Evolutionary conservation across 2,113 vertebrate genomes (phyloP).

Genomic region (Cygnus buccinator): DNA sequence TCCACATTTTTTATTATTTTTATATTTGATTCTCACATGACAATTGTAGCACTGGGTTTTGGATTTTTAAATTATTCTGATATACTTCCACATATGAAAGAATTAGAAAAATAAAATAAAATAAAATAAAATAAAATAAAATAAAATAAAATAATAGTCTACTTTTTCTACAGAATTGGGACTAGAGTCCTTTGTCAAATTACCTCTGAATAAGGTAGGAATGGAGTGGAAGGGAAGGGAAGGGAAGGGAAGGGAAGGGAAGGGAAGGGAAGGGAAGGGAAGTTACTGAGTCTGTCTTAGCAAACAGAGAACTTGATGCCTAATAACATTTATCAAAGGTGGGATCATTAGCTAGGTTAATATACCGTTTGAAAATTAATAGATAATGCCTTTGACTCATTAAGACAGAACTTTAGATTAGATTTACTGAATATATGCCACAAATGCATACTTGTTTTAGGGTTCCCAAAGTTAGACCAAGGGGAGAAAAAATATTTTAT

Average conservation of each 20-base stretch:
- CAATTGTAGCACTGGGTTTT: background rate
- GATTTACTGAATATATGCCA: background rate
- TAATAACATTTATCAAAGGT: background rate
- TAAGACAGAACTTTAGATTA: background rate
- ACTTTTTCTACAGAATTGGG: fast-evolving
- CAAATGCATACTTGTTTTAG: background rate
- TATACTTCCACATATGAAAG: background rate
- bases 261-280: background rate
- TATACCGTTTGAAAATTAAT: background rate
- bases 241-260: too few species aligned
- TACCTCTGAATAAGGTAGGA: background rate
- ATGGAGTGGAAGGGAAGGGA: too few species aligned
- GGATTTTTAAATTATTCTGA: background rate
- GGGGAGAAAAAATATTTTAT: background rate
- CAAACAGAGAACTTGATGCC: background rate
- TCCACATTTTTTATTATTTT: fast-evolving
- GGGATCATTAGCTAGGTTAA: constrained; percentile 23
- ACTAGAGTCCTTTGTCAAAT: background rate
- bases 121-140: fast-evolving
- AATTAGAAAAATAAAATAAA: background rate
- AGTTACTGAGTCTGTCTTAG: background rate
- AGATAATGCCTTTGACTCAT: background rate
- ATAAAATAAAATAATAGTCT: background rate
- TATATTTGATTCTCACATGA: background rate
- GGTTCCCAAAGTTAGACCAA: background rate